These are phyloP conservation scores for Callinectes sapidus DNA, from an alignment of 2,888 invertebrate species.

Conservation along the genomic window DNA sequence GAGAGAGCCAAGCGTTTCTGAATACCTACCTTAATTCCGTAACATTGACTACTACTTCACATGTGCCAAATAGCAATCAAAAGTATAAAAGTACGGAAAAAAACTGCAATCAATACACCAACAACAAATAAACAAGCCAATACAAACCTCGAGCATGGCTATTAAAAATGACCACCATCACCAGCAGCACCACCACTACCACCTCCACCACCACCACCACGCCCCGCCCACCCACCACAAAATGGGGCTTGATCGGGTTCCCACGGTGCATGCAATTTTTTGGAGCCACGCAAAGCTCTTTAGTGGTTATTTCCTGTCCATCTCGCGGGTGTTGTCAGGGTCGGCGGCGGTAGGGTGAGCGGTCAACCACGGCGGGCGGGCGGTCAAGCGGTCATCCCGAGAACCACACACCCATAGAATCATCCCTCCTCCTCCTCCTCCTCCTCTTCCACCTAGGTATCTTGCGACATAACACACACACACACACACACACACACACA, in stretches of 20 bases:
- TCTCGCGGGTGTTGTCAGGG: slow-evolving; percentile 59
- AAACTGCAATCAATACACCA: neutral
- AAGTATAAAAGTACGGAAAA: neutral
- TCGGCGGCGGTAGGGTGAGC: slow-evolving; percentile 46
- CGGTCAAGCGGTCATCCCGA: slow-evolving; percentile 51
- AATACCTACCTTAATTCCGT: no score
- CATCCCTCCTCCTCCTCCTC: slow-evolving; percentile 5
- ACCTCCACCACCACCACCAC: neutral
- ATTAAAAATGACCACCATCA: neutral
- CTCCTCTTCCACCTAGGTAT: neutral
- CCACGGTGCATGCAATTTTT: slow-evolving; percentile 53
- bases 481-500: slow-evolving; percentile 21
- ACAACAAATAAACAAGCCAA: neutral
- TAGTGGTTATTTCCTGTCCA: slow-evolving; percentile 56
- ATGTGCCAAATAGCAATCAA: neutral
- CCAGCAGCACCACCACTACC: neutral
- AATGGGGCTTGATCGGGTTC: slow-evolving; percentile 51
- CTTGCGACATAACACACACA: neutral
- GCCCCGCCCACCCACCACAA: neutral
- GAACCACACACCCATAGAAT: neutral
- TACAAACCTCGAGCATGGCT: neutral
- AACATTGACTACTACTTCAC: no score
- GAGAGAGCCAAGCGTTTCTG: no score
- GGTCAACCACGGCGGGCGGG: slow-evolving; percentile 46
- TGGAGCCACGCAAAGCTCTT: slow-evolving; percentile 37